phyloP scores from a whole-genome alignment of 2,888 invertebrate genomes.

The Limnephilus lunatus region DNA sequence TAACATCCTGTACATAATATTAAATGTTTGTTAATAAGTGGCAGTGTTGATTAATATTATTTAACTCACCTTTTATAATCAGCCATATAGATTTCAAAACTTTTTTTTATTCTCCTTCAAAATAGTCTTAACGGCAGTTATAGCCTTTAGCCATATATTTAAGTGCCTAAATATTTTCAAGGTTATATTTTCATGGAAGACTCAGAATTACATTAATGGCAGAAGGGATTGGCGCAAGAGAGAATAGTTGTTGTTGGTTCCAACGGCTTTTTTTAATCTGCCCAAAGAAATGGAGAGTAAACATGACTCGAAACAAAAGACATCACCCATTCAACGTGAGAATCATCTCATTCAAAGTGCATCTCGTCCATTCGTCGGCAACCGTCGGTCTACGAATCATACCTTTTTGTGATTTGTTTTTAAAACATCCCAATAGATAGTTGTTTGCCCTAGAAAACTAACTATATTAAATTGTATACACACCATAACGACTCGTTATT shows the following conservation, averaged over 20 bases:
- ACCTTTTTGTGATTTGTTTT: background rate
- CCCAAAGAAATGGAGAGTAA: conserved; percentile 14
- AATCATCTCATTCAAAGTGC: conserved; percentile 14
- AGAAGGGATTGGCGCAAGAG: background rate
- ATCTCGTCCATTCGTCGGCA: background rate
- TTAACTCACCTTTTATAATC: background rate
- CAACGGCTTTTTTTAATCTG: conserved; percentile 23
- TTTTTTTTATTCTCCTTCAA: background rate
- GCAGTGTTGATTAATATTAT: too few species aligned
- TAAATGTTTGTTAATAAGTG: too few species aligned
- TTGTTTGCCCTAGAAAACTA: background rate
- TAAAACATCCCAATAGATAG: background rate
- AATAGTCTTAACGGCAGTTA: background rate
- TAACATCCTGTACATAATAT: too few species aligned
- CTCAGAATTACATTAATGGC: background rate
- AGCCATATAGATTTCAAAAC: background rate
- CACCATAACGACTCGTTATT: too few species aligned
- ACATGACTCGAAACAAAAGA: background rate
- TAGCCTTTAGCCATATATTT: background rate
- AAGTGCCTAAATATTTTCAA: background rate
- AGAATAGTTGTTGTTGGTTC: background rate
- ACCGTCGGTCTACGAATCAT: background rate
- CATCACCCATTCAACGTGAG: conserved; percentile 2
- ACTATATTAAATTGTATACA: too few species aligned
- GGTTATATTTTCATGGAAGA: background rate